Conservation (phyloP, 2,113 vertebrate genomes). For the Pomatostomus ruficeps region DNA sequence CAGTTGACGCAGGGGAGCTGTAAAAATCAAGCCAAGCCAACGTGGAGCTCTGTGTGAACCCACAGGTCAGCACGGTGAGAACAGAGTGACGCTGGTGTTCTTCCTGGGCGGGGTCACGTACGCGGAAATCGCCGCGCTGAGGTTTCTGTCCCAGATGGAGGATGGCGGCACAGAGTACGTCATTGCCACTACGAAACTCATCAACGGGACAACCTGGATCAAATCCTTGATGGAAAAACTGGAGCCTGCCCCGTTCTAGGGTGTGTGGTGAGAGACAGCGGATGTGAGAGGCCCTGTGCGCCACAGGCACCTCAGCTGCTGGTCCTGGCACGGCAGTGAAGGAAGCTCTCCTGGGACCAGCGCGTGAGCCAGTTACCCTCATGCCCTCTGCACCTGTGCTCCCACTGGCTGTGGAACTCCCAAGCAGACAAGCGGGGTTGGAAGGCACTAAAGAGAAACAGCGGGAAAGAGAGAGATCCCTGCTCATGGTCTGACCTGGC, state of each 20-base stretch:
- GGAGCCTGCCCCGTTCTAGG: constrained; percentile 75
- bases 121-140: constrained; percentile 91
- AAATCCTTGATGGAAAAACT: constrained; percentile 94
- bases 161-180: constrained; percentile 95
- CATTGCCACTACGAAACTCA: constrained; percentile 93
- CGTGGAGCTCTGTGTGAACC: neutral
- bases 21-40: neutral
- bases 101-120: constrained; percentile 95
- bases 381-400: neutral
- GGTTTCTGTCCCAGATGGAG: constrained; percentile 96
- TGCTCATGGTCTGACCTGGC: neutral
- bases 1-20: neutral
- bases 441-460: neutral
- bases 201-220: constrained; percentile 92
- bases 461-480: neutral
- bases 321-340: neutral
- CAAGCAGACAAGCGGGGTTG: neutral
- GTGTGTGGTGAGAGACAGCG: neutral
- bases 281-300: neutral
- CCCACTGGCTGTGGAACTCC: neutral
- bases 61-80: constrained; percentile 94
- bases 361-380: neutral
- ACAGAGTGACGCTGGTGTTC: constrained; percentile 90
- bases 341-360: neutral
- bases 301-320: neutral